A percentile compares a stretch with the other conserved stretches of the same genome.
phyloP scores from a whole-genome alignment of 35 echinoderm and acorn worm species.

The Patiria miniata region DNA sequence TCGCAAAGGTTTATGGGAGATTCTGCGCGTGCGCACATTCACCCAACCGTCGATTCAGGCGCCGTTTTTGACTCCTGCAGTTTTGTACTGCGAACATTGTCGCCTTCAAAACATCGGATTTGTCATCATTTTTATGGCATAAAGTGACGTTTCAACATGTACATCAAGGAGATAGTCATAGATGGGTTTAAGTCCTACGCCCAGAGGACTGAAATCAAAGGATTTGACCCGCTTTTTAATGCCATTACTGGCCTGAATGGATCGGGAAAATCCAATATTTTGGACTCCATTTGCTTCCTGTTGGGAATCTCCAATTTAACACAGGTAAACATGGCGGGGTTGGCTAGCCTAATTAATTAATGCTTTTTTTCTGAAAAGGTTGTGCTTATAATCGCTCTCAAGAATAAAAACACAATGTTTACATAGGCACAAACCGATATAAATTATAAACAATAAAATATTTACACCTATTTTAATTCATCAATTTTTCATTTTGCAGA shows the following conservation, averaged over 20 bases:
- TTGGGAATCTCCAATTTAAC: conserved; percentile 90
- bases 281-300: conserved; percentile 97
- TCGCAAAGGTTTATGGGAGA: neutral
- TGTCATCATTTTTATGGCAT: neutral
- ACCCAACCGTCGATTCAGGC: conserved; percentile 50
- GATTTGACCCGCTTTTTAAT: conserved; percentile 95
- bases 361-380: too few relatives aligned
- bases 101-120: neutral
- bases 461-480: too few relatives aligned
- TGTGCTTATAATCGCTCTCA: too few relatives aligned
- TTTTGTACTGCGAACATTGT: neutral
- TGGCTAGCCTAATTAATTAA: too few relatives aligned
- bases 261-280: conserved; percentile 96
- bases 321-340: too few relatives aligned
- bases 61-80: conserved; percentile 41
- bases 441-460: too few relatives aligned
- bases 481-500: too few relatives aligned
- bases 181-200: conserved; percentile 99
- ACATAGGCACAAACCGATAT: too few relatives aligned
- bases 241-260: conserved; percentile 98
- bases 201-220: conserved; percentile 97
- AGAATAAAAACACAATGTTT: too few relatives aligned
- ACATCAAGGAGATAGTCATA: conserved; percentile 94
- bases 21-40: conserved; percentile 56
- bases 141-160: conserved; percentile 58